Evolutionary conservation across 2,888 invertebrate species (phyloP).

Genomic region (Molanna angustata): DNA sequence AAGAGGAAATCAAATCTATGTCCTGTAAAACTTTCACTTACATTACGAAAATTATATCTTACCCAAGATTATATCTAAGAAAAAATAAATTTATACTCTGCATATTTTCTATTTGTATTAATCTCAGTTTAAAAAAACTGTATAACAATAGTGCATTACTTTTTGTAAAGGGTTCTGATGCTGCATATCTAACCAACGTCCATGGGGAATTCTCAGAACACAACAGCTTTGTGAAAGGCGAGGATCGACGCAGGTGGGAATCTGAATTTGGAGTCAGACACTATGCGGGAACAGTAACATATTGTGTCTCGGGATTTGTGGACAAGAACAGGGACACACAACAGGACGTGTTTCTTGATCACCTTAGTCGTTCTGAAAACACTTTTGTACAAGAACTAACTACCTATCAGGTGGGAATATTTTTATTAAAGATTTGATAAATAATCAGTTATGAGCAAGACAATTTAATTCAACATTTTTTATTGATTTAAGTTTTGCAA

Average conservation of each 20-base stretch:
- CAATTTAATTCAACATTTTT: too few relatives aligned
- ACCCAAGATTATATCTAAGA: too few relatives aligned
- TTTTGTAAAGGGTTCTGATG: constrained; percentile 87
- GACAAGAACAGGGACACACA: constrained; percentile 92
- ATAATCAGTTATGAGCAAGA: too few relatives aligned
- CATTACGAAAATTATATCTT: too few relatives aligned
- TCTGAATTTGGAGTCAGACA: constrained; percentile 86
- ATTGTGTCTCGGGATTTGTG: constrained; percentile 75
- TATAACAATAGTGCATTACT: too few relatives aligned
- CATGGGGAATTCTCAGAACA: constrained; percentile 85
- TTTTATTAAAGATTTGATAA: too few relatives aligned
- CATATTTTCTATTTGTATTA: too few relatives aligned
- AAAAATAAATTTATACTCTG: too few relatives aligned
- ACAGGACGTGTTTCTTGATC: constrained; percentile 89
- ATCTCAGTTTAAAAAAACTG: too few relatives aligned
- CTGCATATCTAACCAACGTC: constrained; percentile 82
- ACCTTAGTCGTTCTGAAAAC: constrained; percentile 79
- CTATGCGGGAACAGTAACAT: constrained; percentile 87
- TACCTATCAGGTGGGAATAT: constrained; percentile 40
- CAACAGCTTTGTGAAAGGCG: constrained; percentile 79
- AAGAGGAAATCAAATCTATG: too few relatives aligned
- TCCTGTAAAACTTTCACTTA: too few relatives aligned
- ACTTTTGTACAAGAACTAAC: constrained; percentile 77
- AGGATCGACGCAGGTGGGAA: constrained; percentile 85
- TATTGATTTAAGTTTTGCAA: too few relatives aligned